These are phyloP conservation scores for Hepsetus odoe DNA, from an alignment of 2,113 vertebrate species.

Conservation along the genomic window DNA sequence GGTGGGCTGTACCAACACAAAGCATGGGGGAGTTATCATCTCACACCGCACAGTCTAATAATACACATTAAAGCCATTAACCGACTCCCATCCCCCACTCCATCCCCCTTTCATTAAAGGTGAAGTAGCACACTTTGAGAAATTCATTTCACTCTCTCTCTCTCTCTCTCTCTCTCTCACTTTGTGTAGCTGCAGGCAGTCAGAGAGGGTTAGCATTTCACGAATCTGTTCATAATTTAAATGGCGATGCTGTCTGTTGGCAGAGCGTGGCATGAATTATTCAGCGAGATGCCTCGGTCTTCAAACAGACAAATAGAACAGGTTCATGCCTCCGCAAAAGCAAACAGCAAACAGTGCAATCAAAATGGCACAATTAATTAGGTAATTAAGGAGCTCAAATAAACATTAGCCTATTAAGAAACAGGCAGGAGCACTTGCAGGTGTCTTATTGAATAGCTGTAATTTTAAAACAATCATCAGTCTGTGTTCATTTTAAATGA, in stretches of 20 bases:
- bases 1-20: slow-evolving; percentile 43
- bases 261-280: slow-evolving; percentile 73
- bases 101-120: slow-evolving; percentile 65
- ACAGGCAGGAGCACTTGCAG: slow-evolving; percentile 47
- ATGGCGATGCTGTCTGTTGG: slow-evolving; percentile 69
- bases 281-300: slow-evolving; percentile 66
- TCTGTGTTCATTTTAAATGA: slow-evolving; percentile 29
- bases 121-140: slow-evolving; percentile 61
- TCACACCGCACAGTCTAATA: slow-evolving; percentile 61
- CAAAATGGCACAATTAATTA: slow-evolving; percentile 69
- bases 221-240: slow-evolving; percentile 77
- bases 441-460: slow-evolving; percentile 41
- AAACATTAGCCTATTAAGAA: slow-evolving; percentile 62
- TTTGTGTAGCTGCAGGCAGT: slow-evolving; percentile 62
- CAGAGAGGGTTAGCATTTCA: slow-evolving; percentile 67
- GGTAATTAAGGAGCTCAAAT: slow-evolving; percentile 71
- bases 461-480: slow-evolving; percentile 52
- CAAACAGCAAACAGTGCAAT: slow-evolving; percentile 72
- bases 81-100: slow-evolving; percentile 5
- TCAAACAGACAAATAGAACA: slow-evolving; percentile 72
- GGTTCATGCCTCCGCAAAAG: slow-evolving; percentile 62
- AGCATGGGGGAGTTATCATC: slow-evolving; percentile 34
- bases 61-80: slow-evolving; percentile 64
- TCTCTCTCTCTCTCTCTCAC: slow-evolving; percentile 49
- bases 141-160: slow-evolving; percentile 53